These are phyloP conservation scores for Pteronotus mesoamericanus DNA, from an alignment of 2,797 vertebrate genomes.

Conservation along the genomic window DNA sequence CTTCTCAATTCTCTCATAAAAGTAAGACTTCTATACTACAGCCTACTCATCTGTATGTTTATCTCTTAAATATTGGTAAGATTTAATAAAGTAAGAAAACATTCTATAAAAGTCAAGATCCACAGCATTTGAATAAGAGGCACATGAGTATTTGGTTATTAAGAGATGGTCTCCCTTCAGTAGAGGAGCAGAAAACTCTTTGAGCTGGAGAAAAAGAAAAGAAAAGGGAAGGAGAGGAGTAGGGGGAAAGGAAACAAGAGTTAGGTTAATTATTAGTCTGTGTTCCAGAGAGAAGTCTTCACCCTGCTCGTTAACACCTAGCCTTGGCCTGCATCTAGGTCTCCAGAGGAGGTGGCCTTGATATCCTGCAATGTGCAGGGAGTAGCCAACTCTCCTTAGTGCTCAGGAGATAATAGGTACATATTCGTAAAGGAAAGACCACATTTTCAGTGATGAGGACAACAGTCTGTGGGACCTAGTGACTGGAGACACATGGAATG, in stretches of 20 bases:
- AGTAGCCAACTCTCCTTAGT: fast-evolving
- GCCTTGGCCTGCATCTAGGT: fast-evolving
- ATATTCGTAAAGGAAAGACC: not conserved
- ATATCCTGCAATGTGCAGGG: not conserved
- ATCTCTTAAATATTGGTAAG: slow-evolving; percentile 58
- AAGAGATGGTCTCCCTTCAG: not conserved
- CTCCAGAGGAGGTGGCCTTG: not conserved
- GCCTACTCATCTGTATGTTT: slow-evolving; percentile 17
- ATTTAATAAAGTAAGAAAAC: slow-evolving; percentile 23
- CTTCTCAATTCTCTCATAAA: not conserved
- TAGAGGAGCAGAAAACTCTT: not conserved
- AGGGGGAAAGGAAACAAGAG: no score
- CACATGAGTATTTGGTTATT: not conserved
- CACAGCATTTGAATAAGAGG: not conserved
- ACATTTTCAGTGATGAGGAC: not conserved
- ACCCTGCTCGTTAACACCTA: not conserved
- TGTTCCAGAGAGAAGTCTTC: not conserved
- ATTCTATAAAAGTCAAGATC: not conserved
- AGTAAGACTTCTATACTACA: not conserved
- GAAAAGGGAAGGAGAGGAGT: not conserved
- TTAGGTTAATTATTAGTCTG: not conserved
- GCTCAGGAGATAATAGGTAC: not conserved
- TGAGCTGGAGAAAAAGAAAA: not conserved
- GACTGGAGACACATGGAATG: not conserved
- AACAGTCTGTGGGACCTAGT: not conserved